These are phyloP conservation scores for Lasius platythorax DNA, from an alignment of 2,888 invertebrate species.

Conservation along the genomic window DNA sequence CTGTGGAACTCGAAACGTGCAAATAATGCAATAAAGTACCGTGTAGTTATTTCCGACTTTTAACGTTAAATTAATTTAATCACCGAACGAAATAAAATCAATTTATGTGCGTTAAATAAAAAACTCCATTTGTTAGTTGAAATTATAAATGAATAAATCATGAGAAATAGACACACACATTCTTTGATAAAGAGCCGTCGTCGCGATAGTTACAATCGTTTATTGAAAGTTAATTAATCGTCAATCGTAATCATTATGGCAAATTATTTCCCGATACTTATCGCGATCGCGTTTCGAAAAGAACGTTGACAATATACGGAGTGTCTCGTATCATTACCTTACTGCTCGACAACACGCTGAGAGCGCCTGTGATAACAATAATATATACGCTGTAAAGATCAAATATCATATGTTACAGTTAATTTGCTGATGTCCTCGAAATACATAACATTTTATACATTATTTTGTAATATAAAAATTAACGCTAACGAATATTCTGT, in stretches of 20 bases:
- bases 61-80: conserved; percentile 17
- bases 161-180: background rate
- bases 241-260: background rate
- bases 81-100: background rate
- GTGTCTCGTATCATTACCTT: background rate
- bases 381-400: background rate
- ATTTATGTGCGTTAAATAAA: background rate
- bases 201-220: background rate
- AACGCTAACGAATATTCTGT: background rate
- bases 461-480: background rate
- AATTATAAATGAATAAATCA: background rate
- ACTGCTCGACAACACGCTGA: background rate
- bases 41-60: conserved; percentile 3
- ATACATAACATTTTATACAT: background rate
- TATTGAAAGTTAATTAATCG: background rate
- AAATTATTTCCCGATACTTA: background rate
- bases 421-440: background rate
- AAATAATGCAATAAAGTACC: conserved; percentile 33
- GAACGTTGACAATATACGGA: background rate
- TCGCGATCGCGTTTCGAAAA: background rate
- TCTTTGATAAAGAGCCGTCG: background rate
- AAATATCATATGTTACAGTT: background rate
- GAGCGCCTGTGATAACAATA: background rate
- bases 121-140: background rate
- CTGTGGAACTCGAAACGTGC: conserved; percentile 24